Evolutionary conservation across 2,113 vertebrate genomes (phyloP), one percentile per base, ranked within the genome.

Genomic region (Himantopus leucocephalus): DNA sequence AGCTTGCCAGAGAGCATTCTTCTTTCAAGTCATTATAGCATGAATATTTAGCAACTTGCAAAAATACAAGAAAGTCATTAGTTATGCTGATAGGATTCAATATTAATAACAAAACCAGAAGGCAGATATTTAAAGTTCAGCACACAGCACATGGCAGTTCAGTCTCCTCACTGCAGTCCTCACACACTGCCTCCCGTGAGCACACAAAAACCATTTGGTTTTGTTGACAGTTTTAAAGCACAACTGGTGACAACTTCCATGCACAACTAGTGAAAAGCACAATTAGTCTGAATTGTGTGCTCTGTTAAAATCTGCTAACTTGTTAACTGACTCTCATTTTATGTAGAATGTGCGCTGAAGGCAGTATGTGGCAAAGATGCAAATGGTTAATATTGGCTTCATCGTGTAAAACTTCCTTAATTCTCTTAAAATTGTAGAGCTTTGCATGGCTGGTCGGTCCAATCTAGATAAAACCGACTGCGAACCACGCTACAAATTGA

Each of bases 41-140:
- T 77, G 64, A 96, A 60, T 95, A 92, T 63, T 94, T 95, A 88
- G 63, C 47, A 85, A n/a, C 9, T 70, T 90, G 62, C 74, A 90
- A 92, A 73, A 47, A 74, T 87, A 50, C 56, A 77, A 59, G 67
- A 58, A 79, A 41, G 24, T 66, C 37, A 72, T 63, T 74, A 96
- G 73, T 91, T 92, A 34, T 67, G 67, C 41, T 93, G 47, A 43
- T 92, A 67, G 79, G 39, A 39, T 93, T 83, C 35, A 73, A 4
- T 41, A 39, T n/a, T 53, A 56, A 56, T 85, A 81, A 83, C 80
- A 60, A 92, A 95, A 85, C 32, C 45, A 86, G 20, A 85, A 32
- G 74, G 45, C 53, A 80, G 70, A 27, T 18, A 43, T 87, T 85
- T 75, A 20, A 94, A 95, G 43, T 77, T 60, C 50, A 88, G 16